Percentiles rank a stretch among this genome's conserved stretches.
Conservation (phyloP, 2,797 vertebrate species). For the Oreochromis mossambicus region DNA sequence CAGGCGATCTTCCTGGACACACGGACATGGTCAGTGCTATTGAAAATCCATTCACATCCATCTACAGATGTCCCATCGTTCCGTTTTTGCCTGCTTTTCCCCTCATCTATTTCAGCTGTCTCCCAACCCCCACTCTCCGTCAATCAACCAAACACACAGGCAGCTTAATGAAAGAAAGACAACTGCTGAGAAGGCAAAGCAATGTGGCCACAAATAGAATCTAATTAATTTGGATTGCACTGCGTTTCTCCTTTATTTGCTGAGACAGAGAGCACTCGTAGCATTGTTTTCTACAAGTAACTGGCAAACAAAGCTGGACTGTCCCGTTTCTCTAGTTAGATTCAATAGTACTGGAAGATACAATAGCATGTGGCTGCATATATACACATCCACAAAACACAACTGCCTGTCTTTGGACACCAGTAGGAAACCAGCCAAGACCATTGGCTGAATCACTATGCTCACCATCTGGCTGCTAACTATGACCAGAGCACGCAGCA, state of each 20-base stretch:
- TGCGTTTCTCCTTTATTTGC: neutral
- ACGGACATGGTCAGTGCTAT: neutral
- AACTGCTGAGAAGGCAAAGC: constrained; percentile 12
- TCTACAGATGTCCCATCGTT: neutral
- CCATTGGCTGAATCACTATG: neutral
- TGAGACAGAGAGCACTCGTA: neutral
- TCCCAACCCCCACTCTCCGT: neutral
- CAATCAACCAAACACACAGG: constrained; percentile 30
- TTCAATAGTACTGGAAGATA: neutral
- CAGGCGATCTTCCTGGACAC: neutral
- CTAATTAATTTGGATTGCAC: constrained; percentile 21
- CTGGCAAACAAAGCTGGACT: neutral
- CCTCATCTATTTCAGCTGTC: neutral
- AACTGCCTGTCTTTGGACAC: neutral
- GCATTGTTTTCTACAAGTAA: neutral
- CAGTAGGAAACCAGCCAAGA: neutral
- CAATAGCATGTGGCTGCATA: neutral
- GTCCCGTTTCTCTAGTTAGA: neutral
- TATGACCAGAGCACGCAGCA: neutral
- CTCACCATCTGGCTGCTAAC: neutral
- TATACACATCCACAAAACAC: neutral
- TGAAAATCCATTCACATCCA: constrained; percentile 45
- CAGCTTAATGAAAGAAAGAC: constrained; percentile 11
- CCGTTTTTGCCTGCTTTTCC: neutral
- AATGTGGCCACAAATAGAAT: constrained; percentile 9